phyloP scores from a whole-genome alignment of 2,888 invertebrate genomes.

The Achlya flavicornis region DNA sequence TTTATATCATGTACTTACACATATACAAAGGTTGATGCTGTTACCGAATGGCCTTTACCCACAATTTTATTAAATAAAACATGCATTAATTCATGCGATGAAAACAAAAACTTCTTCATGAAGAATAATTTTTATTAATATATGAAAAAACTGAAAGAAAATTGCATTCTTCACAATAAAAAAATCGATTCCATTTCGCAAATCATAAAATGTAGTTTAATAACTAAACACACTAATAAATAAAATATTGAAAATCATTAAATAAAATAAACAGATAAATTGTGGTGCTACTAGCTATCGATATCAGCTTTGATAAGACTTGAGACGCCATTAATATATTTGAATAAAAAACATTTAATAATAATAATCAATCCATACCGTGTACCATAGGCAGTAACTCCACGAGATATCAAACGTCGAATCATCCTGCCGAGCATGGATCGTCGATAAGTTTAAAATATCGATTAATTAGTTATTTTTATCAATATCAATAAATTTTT shows the following conservation, averaged over 20 bases:
- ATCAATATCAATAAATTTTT: too few relatives aligned
- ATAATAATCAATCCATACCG: constrained; percentile 4
- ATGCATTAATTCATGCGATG: constrained; percentile 2
- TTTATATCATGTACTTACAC: constrained; percentile 80
- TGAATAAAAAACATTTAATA: background rate
- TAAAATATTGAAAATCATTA: background rate
- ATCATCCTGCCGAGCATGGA: background rate
- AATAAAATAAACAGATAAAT: background rate
- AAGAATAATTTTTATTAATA: background rate
- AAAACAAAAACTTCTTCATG: background rate
- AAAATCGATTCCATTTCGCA: background rate
- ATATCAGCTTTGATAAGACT: background rate
- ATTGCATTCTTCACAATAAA: background rate
- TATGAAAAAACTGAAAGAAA: background rate
- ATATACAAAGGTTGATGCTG: constrained; percentile 69
- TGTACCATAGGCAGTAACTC: background rate
- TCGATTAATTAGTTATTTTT: too few relatives aligned
- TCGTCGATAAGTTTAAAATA: too few relatives aligned
- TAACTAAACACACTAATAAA: background rate
- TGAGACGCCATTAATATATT: constrained; percentile 2
- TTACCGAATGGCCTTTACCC: constrained; percentile 52
- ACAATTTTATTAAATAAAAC: constrained; percentile 25
- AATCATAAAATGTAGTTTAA: background rate
- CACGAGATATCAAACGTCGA: background rate
- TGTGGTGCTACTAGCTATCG: background rate